A percentile compares a stretch with the other conserved stretches of the same genome.
Evolutionary conservation across 1,140 invertebrate genomes (phyloP).

Genomic region (Zaprionus ghesquierei): DNA sequence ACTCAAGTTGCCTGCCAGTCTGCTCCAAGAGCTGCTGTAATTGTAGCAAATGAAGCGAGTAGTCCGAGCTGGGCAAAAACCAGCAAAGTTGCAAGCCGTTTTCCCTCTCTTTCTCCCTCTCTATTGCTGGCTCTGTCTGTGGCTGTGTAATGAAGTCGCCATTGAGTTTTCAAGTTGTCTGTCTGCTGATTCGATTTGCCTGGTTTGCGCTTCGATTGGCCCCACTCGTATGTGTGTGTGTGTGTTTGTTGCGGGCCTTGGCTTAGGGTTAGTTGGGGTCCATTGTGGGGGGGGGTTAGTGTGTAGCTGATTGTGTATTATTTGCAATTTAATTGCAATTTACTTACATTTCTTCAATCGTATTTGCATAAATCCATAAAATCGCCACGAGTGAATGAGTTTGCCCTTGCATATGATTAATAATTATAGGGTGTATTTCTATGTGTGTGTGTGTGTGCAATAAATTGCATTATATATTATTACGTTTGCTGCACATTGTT

Average conservation of each 20-base stretch:
- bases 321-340: constrained; percentile 46
- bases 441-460: constrained; percentile 2
- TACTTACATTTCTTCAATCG: constrained; percentile 39
- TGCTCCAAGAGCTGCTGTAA: constrained; percentile 28
- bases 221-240: not conserved
- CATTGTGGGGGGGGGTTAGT: not conserved
- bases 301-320: not conserved
- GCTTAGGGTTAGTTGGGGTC: too few relatives aligned
- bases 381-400: constrained; percentile 20
- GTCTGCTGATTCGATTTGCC: constrained; percentile 33
- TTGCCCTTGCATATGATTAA: constrained; percentile 37
- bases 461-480: constrained; percentile 55
- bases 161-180: constrained; percentile 46
- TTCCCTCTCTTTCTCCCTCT: not conserved
- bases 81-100: not conserved
- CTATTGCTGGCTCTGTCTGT: not conserved
- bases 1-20: constrained; percentile 15
- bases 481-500: constrained; percentile 17
- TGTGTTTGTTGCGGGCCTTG: too few relatives aligned
- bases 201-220: constrained; percentile 28
- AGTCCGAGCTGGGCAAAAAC: constrained; percentile 1
- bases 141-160: constrained; percentile 40
- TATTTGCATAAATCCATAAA: constrained; percentile 57
- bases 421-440: constrained; percentile 26
- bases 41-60: constrained; percentile 60